A percentile compares a stretch with the other conserved stretches of the same genome.
Conservation (phyloP, 2,888 invertebrate species). For the Pemphredon lugubris region DNA sequence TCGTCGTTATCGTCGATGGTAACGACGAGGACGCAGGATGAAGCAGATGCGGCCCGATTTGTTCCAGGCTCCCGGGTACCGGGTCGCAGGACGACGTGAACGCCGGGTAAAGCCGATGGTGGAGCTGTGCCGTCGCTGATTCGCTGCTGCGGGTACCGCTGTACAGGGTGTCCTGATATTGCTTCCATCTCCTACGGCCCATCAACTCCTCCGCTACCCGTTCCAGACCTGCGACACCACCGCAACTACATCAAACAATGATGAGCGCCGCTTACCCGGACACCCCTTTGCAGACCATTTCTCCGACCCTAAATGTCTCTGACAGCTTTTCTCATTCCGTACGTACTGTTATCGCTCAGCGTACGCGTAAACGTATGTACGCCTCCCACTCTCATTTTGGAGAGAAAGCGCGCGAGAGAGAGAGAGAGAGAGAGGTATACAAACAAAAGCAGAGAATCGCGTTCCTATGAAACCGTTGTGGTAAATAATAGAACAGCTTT, state of each 20-base stretch:
- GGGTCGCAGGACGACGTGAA: constrained; percentile 70
- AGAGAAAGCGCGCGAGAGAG: too few species aligned
- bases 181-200: constrained; percentile 98
- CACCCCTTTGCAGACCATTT: constrained; percentile 13
- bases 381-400: neutral
- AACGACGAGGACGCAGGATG: constrained; percentile 64
- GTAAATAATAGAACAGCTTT: too few species aligned
- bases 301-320: neutral
- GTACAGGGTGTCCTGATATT: constrained; percentile 90
- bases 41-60: constrained; percentile 68
- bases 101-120: constrained; percentile 74
- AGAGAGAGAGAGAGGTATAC: too few species aligned
- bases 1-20: constrained; percentile 60
- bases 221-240: constrained; percentile 90
- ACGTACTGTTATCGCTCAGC: too few species aligned
- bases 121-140: constrained; percentile 75
- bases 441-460: neutral
- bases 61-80: constrained; percentile 64
- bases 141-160: constrained; percentile 80
- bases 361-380: too few species aligned
- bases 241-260: constrained; percentile 78
- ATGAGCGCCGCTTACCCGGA: constrained; percentile 64
- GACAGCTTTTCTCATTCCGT: neutral
- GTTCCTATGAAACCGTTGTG: neutral
- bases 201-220: constrained; percentile 98